A percentile compares a stretch with the other conserved stretches of the same genome.
phyloP scores from a whole-genome alignment of 2,113 vertebrate genomes.

The Oryzias celebensis region DNA sequence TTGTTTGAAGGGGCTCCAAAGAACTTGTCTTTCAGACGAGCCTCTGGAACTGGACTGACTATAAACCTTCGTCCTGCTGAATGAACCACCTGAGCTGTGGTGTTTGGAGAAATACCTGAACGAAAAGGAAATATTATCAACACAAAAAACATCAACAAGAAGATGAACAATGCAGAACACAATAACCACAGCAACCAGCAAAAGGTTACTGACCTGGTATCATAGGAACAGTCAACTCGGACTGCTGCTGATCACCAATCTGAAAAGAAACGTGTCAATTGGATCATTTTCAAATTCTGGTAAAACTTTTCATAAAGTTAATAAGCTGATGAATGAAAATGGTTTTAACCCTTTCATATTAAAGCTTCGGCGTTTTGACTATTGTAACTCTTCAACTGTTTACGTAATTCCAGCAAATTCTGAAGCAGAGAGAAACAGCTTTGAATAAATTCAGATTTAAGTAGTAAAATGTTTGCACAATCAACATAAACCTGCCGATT shows the following conservation, averaged over 20 bases:
- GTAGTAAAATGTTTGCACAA: no score
- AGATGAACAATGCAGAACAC: not conserved
- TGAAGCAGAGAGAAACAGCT: no score
- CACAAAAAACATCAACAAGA: not conserved
- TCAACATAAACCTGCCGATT: no score
- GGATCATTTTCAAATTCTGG: no score
- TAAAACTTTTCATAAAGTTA: no score
- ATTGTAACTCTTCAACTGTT: no score
- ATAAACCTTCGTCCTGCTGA: constrained; percentile 95
- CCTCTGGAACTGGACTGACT: constrained; percentile 95
- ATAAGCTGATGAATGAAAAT: no score
- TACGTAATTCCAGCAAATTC: no score
- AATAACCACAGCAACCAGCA: not conserved
- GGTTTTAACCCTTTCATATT: no score
- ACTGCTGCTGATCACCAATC: constrained; percentile 85
- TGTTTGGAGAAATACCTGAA: constrained; percentile 80
- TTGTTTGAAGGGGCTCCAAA: constrained; percentile 75
- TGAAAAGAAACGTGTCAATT: constrained; percentile 66
- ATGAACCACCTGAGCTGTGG: constrained; percentile 91
- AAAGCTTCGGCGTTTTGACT: no score
- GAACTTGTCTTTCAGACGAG: constrained; percentile 85
- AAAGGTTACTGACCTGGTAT: constrained; percentile 78
- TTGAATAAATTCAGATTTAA: no score
- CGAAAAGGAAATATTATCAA: not conserved
- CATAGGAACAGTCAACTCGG: constrained; percentile 85